Base-by-base conservation (phyloP, 2,113 vertebrate genomes). In the Pteruthius melanotis region DNA sequence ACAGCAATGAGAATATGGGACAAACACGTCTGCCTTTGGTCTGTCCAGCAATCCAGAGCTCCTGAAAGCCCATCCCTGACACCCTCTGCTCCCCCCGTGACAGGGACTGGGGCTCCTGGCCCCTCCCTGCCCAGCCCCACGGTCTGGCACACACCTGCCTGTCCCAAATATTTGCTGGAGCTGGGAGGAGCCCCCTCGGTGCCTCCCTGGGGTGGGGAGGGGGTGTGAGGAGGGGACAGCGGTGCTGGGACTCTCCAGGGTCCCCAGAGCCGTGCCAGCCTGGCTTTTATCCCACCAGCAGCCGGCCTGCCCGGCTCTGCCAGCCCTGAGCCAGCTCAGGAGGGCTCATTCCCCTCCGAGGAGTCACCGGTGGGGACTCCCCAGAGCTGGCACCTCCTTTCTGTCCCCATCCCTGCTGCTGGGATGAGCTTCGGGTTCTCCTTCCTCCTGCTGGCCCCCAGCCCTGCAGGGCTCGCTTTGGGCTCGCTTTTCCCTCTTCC, bases 241-340 rank as follows among this genome's bases (percentile, higher is more conserved):
- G 6, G 17, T 3, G 24, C 26, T 3, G 11, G n/a, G 27, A 35
- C 23, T 17, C 4, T 14, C 11, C 2, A 33, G 37, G 45, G 52
- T 66, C 24, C 22, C 63, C 4, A 6, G 39, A 5, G 23, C 39
- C 1, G 0, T 6, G 30, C 11, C 42, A 40, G 37, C 11, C 28
- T 37, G 35, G 53, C 0, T 68, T 54, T 72, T 6, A 8, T 11
- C 9, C 35, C 49, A 4, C 6, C 23, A 21, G 13, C n/a, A n/a
- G n/a, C 21, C 0, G 0, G 1, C 44, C 53, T 15, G 1, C 33
- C 14, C 0, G 2, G 15, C 21, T n/a, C 28, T 2, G 0, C 2
- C 23, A 52, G 80, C 79, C 63, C 57, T 2, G 35, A 64, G 44
- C 28, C 11, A 0, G 0, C 35, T 56, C 2, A 1, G 18, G 27